A percentile compares a stretch with the other conserved stretches of the same genome.
Evolutionary conservation across 2,888 invertebrate genomes (phyloP).

Genomic region (Protophormia terraenovae): DNA sequence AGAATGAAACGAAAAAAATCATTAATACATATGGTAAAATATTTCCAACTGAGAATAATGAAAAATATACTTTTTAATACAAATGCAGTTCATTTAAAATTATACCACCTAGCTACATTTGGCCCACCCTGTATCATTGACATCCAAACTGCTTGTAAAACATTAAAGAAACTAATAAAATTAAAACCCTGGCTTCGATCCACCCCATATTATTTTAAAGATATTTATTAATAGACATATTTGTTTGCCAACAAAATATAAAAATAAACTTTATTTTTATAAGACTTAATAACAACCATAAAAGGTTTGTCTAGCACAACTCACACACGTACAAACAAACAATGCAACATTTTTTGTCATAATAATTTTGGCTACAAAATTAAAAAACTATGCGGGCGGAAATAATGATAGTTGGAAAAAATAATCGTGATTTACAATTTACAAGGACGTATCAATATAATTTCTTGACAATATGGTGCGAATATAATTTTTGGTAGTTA

Average conservation of each 20-base stretch:
- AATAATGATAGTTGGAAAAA: conserved; percentile 49
- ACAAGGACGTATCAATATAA: conserved; percentile 52
- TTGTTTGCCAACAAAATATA: conserved; percentile 5
- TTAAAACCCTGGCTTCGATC: conserved; percentile 15
- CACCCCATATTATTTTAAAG: neutral
- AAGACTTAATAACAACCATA: conserved; percentile 36
- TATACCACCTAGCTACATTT: neutral
- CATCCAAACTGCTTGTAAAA: neutral
- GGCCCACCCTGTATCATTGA: neutral
- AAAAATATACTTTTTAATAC: no score
- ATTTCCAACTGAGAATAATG: no score
- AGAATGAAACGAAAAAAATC: no score
- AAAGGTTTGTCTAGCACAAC: conserved; percentile 42
- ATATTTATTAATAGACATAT: conserved; percentile 12
- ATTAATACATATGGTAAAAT: no score
- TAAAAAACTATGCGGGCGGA: conserved; percentile 46
- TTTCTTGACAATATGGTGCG: conserved; percentile 25
- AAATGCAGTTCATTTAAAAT: neutral
- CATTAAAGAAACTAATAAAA: neutral
- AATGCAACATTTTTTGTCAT: conserved; percentile 21
- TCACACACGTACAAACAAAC: neutral
- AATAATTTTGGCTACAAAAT: neutral
- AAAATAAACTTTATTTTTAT: conserved; percentile 3
- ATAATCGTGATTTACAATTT: conserved; percentile 61
- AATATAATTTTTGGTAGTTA: conserved; percentile 45